Evolutionary conservation across 1,140 invertebrate genomes (phyloP).

Genomic region (Drosophila pruinosa): DNA sequence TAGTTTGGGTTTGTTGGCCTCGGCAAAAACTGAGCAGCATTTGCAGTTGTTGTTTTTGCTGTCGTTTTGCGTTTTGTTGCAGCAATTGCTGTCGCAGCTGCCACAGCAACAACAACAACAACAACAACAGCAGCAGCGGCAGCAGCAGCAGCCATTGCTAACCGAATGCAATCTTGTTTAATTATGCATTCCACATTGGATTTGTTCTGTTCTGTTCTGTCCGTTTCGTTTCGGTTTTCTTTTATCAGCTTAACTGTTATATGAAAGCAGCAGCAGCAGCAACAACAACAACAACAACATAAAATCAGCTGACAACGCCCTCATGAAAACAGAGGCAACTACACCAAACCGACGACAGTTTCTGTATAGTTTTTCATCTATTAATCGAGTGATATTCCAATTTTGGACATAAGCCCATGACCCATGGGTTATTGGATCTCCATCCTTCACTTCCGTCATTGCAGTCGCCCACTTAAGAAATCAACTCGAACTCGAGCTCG

Average conservation of each 20-base stretch:
- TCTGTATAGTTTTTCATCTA: slow-evolving; percentile 19
- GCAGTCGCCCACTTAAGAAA: slow-evolving; percentile 32
- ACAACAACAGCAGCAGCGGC: slow-evolving; percentile 22
- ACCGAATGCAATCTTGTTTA: slow-evolving; percentile 68
- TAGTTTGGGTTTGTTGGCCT: slow-evolving; percentile 74
- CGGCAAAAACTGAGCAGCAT: slow-evolving; percentile 32
- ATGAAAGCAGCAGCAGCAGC: slow-evolving; percentile 14
- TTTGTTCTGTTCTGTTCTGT: slow-evolving; percentile 36
- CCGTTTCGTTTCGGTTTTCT: neutral
- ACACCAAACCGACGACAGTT: slow-evolving; percentile 11
- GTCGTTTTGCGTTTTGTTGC: slow-evolving; percentile 37
- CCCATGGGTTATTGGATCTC: neutral
- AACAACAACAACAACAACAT: slow-evolving; percentile 2
- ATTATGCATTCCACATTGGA: slow-evolving; percentile 72
- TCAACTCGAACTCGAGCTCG: neutral
- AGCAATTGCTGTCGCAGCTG: slow-evolving; percentile 30
- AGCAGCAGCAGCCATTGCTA: slow-evolving; percentile 24
- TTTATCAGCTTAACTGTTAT: slow-evolving; percentile 27
- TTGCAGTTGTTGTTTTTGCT: slow-evolving; percentile 24
- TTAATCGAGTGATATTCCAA: slow-evolving; percentile 67
- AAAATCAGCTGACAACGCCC: slow-evolving; percentile 40
- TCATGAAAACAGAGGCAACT: slow-evolving; percentile 11
- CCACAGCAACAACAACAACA: slow-evolving; percentile 20
- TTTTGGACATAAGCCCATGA: slow-evolving; percentile 31
- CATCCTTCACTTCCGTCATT: slow-evolving; percentile 38